Conservation (phyloP, 2,113 vertebrate genomes). For the Numenius arquata region DNA sequence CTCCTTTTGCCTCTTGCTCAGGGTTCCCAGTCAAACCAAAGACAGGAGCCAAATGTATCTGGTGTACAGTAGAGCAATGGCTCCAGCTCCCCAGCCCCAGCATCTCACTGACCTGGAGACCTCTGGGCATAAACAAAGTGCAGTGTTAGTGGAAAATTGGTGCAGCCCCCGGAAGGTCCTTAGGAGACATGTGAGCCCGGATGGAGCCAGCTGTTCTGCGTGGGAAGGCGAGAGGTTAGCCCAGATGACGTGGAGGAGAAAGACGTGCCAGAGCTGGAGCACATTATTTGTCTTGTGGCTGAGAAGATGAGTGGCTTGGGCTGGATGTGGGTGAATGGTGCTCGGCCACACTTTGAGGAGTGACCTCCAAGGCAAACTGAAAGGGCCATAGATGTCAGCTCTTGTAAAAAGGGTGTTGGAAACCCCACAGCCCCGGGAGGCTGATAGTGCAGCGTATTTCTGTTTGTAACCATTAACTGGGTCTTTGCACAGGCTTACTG, state of each 20-base stretch:
- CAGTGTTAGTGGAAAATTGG: not conserved
- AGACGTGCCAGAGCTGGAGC: not conserved
- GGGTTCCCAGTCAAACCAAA: not conserved
- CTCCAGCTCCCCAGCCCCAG: not conserved
- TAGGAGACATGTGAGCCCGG: not conserved
- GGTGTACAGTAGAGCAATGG: not conserved
- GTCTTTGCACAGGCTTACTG: not conserved
- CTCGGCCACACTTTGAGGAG: not conserved
- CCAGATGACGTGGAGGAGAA: not conserved
- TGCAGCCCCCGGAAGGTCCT: not conserved
- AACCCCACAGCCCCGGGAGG: not conserved
- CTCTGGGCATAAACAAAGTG: not conserved
- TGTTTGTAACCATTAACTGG: not conserved
- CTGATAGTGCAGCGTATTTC: not conserved
- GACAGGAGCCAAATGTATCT: not conserved
- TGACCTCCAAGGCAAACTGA: not conserved
- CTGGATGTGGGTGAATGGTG: not conserved
- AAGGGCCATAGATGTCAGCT: not conserved
- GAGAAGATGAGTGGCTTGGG: not conserved
- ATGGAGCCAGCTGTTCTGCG: constrained; percentile 22
- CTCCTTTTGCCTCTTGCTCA: not conserved
- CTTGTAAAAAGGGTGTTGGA: not conserved
- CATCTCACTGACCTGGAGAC: not conserved
- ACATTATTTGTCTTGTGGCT: not conserved
- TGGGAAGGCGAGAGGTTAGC: not conserved